These are phyloP conservation scores for Agrypnia vestita DNA, from an alignment of 1,140 invertebrate species.

Conservation along the genomic window DNA sequence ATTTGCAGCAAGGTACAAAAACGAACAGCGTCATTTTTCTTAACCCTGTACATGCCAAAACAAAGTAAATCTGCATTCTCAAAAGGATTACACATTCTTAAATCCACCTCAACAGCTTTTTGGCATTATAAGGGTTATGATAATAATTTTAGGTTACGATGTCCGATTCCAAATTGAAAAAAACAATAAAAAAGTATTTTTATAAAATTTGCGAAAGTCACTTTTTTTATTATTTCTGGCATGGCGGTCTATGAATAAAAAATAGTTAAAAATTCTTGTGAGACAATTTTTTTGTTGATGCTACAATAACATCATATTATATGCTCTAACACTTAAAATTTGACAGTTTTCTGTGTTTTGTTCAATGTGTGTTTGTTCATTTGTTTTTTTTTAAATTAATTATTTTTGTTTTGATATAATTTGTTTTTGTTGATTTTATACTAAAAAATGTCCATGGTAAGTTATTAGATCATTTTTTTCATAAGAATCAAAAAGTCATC, in stretches of 20 bases:
- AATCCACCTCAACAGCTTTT: too few species aligned
- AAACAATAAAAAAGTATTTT: slow-evolving; percentile 31
- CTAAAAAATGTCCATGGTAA: slow-evolving; percentile 33
- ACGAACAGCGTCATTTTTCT: neutral
- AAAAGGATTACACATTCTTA: too few species aligned
- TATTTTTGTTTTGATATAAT: slow-evolving; percentile 21
- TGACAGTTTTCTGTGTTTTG: slow-evolving; percentile 3
- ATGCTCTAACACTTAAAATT: slow-evolving; percentile 1
- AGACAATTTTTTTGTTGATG: neutral
- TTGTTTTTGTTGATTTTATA: neutral
- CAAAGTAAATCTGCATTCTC: too few species aligned
- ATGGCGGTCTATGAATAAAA: slow-evolving; percentile 24
- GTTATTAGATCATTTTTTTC: slow-evolving; percentile 29
- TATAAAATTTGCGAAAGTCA: slow-evolving; percentile 60
- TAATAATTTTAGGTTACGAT: slow-evolving; percentile 28
- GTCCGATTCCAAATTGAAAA: slow-evolving; percentile 14
- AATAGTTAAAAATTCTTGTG: slow-evolving; percentile 11
- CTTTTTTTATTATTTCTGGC: slow-evolving; percentile 47
- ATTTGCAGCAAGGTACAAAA: slow-evolving; percentile 70
- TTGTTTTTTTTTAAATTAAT: slow-evolving; percentile 38
- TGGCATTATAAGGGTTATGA: too few species aligned
- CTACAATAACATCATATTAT: slow-evolving; percentile 8
- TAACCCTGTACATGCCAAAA: too few species aligned
- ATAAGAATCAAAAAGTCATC: neutral
- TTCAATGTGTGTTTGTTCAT: slow-evolving; percentile 48